phyloP scores from a whole-genome alignment of 2,888 invertebrate genomes.

The Cantharis flavilabris region DNA sequence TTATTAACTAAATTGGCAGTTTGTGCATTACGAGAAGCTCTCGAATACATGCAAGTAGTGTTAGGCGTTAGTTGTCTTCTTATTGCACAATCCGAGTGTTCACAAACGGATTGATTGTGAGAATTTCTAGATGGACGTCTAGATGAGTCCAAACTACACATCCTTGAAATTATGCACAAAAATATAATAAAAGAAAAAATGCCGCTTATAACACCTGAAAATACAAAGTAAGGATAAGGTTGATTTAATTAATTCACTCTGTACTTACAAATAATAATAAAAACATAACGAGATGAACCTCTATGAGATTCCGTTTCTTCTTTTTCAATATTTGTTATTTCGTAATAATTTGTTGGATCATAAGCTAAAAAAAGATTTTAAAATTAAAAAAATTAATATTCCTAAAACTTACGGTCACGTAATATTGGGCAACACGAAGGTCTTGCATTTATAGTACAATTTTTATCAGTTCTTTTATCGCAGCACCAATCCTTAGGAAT shows the following conservation, averaged over 20 bases:
- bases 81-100: conserved; percentile 24
- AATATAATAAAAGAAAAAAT: not conserved
- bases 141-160: not conserved
- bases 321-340: not conserved
- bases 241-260: not conserved
- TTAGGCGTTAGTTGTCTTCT: conserved; percentile 14
- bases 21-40: not conserved
- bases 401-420: conserved; percentile 47
- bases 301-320: conserved; percentile 30
- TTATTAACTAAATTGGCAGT: not conserved
- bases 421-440: conserved; percentile 56
- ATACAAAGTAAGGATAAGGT: not conserved
- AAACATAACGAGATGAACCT: conserved; percentile 43
- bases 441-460: conserved; percentile 55
- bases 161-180: not conserved
- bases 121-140: not conserved
- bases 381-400: not conserved
- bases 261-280: conserved; percentile 52
- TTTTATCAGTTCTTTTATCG: conserved; percentile 54
- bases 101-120: not conserved
- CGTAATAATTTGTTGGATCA: not conserved
- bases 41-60: conserved; percentile 10
- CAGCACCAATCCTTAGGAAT: conserved; percentile 61
- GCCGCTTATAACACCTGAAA: not conserved
- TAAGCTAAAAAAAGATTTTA: not conserved